Evolutionary conservation across 2,113 vertebrate genomes (phyloP).

Genomic region (Pteropus alecto): DNA sequence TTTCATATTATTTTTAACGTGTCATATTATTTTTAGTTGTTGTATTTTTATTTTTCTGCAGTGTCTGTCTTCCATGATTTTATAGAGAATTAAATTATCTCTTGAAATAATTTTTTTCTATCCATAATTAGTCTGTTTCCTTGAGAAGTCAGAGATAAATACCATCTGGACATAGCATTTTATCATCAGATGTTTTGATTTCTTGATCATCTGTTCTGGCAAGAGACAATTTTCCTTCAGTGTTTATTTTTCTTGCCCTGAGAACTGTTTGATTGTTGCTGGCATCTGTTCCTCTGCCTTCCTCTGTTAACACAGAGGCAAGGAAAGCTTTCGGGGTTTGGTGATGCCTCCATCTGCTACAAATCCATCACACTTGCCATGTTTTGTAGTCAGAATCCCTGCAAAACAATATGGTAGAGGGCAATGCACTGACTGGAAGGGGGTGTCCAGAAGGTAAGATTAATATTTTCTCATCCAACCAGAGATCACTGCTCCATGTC

Average conservation of each 20-base stretch:
- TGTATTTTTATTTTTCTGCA: background rate
- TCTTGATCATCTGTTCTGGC: conserved; percentile 56
- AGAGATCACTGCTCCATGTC: rapidly evolving
- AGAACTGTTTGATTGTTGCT: conserved; percentile 43
- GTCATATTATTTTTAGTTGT: background rate
- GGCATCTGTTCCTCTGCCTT: background rate
- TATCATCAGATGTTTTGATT: conserved; percentile 59
- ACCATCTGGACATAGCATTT: conserved; percentile 56
- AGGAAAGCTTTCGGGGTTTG: background rate
- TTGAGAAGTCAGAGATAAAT: conserved; percentile 30
- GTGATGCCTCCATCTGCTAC: background rate
- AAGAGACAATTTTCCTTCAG: conserved; percentile 15
- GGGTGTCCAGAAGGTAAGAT: background rate
- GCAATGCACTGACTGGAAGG: background rate
- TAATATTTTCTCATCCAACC: background rate
- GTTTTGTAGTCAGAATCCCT: background rate
- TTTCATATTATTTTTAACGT: background rate
- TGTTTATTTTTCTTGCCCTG: conserved; percentile 26
- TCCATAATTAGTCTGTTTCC: conserved; percentile 18
- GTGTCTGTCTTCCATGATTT: background rate
- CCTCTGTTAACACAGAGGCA: conserved; percentile 25
- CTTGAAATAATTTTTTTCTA: background rate
- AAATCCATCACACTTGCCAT: background rate
- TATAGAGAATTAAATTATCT: background rate
- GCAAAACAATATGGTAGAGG: background rate